phyloP scores from a whole-genome alignment of 2,113 vertebrate species.

The Myotis brandtii region DNA sequence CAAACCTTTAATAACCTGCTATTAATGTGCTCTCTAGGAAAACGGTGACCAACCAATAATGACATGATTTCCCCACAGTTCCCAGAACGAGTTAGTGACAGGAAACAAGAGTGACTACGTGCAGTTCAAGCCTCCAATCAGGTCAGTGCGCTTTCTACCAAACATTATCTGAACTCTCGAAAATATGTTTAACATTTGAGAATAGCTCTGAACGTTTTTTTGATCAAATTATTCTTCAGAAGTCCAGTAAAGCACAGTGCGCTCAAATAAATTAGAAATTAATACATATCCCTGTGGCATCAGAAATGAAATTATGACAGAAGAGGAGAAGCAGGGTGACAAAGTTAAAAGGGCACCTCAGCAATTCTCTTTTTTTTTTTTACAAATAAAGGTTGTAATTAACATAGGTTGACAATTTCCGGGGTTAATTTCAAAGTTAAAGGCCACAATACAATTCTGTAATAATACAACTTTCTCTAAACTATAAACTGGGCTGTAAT shows the following conservation, averaged over 20 bases:
- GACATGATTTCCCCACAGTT: not conserved
- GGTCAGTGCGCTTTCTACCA: not conserved
- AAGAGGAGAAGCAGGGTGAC: not conserved
- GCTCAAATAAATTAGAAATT: conserved; percentile 45
- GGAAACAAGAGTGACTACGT: not conserved
- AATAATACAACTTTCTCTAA: conserved; percentile 38
- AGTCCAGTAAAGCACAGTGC: not conserved
- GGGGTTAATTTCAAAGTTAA: not conserved
- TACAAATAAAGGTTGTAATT: not conserved
- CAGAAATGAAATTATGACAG: conserved; percentile 1
- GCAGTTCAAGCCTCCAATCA: not conserved
- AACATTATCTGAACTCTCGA: conserved; percentile 13
- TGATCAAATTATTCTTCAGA: not conserved
- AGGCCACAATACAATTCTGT: not conserved
- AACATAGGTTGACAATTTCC: not conserved
- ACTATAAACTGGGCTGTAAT: not conserved
- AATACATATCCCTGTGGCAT: not conserved
- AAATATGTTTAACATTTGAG: not conserved
- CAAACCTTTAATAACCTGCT: not conserved
- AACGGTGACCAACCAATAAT: not conserved
- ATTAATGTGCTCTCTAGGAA: conserved; percentile 29
- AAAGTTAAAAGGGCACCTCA: not conserved
- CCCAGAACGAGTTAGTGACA: not conserved
- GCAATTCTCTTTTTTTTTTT: conserved; percentile 21
- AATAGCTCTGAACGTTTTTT: not conserved